phyloP scores from a whole-genome alignment of 1,140 invertebrate species.

The Leptopilina clavipes region DNA sequence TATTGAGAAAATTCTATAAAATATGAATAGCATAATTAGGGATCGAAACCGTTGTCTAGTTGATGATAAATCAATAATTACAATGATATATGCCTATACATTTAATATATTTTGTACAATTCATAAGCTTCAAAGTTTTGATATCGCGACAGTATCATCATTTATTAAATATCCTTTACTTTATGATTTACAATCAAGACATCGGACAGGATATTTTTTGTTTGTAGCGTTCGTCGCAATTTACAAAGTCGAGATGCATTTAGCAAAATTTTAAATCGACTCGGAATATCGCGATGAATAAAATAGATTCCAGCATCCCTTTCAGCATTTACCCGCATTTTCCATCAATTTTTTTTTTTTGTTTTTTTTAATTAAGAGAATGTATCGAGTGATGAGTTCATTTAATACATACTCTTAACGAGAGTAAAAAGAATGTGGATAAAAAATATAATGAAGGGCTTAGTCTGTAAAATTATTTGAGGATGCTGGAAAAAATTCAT shows the following conservation, averaged over 20 bases:
- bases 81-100: slow-evolving; percentile 52
- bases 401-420: not conserved
- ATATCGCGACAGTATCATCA: slow-evolving; percentile 1
- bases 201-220: not conserved
- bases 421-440: not conserved
- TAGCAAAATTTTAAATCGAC: slow-evolving; percentile 36
- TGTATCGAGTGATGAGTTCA: not conserved
- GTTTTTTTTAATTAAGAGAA: not conserved
- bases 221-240: slow-evolving; percentile 38
- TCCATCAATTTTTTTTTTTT: not conserved
- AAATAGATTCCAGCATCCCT: slow-evolving; percentile 16
- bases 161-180: slow-evolving; percentile 35
- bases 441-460: not conserved
- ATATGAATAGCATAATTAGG: slow-evolving; percentile 57
- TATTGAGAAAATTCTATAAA: slow-evolving; percentile 54
- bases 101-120: slow-evolving; percentile 68
- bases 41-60: slow-evolving; percentile 38
- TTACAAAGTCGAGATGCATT: slow-evolving; percentile 45
- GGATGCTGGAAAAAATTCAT: not conserved
- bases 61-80: slow-evolving; percentile 45
- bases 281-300: slow-evolving; percentile 44
- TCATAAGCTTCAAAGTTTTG: slow-evolving; percentile 62
- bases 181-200: slow-evolving; percentile 47
- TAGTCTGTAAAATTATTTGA: not conserved
- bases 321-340: not conserved